These are phyloP conservation scores for Trematomus loennbergii DNA, from an alignment of 2,113 vertebrate genomes.

Conservation along the genomic window DNA sequence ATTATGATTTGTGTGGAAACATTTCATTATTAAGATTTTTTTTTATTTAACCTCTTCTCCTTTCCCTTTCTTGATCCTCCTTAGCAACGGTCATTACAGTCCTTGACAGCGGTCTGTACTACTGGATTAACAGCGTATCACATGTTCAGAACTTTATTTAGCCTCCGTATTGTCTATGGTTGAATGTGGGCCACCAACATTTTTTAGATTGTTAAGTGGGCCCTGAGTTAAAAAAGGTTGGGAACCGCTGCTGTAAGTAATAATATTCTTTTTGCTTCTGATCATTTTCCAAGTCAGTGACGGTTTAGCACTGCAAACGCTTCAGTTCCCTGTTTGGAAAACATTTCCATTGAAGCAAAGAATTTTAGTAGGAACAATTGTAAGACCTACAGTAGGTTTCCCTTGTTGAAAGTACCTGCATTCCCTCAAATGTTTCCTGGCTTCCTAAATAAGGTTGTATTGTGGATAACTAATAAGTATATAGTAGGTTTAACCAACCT, in stretches of 20 bases:
- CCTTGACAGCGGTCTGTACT: too few relatives aligned
- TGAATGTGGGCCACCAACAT: too few relatives aligned
- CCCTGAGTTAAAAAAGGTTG: too few relatives aligned
- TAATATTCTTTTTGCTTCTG: neutral
- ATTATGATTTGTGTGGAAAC: too few relatives aligned
- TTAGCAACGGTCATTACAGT: too few relatives aligned
- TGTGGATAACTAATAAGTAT: neutral
- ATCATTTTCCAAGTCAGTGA: neutral
- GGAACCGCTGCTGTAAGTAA: neutral
- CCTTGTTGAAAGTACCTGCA: neutral
- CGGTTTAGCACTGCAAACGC: neutral
- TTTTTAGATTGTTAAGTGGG: too few relatives aligned
- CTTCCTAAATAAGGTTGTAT: conserved; percentile 10
- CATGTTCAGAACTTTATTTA: too few relatives aligned
- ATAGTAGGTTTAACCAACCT: conserved; percentile 51
- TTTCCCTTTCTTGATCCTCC: too few relatives aligned
- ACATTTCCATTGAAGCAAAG: neutral
- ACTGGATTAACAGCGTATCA: too few relatives aligned
- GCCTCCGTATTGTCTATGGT: too few relatives aligned
- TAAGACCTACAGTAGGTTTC: neutral
- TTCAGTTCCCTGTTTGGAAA: neutral
- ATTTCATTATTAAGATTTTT: too few relatives aligned
- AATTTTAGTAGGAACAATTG: neutral
- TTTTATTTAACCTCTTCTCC: too few relatives aligned
- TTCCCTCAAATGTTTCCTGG: neutral